phyloP scores from a whole-genome alignment of 2,113 vertebrate species.

The Todiramphus saurophagus region DNA sequence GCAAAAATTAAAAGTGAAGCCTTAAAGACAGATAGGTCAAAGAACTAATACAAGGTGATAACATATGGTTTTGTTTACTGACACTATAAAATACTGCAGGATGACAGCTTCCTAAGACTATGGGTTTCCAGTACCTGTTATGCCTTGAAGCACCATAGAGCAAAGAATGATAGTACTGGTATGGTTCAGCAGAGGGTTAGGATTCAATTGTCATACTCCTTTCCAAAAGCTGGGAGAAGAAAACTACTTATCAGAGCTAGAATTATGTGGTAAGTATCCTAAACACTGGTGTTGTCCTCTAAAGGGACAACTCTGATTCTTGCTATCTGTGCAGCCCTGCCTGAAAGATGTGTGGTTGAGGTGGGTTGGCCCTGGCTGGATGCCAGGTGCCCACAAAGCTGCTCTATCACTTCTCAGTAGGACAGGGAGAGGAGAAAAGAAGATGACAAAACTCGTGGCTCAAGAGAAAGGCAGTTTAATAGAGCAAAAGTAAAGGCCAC shows the following conservation, averaged over 20 bases:
- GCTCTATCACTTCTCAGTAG: background rate
- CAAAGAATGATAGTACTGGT: background rate
- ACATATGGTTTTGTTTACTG: background rate
- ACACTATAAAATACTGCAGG: background rate
- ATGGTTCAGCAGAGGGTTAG: background rate
- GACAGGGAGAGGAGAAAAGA: no score
- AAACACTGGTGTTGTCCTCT: rapidly evolving
- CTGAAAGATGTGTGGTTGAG: background rate
- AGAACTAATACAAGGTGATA: background rate
- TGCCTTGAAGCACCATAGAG: background rate
- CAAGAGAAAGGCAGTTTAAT: background rate
- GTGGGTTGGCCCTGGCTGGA: background rate
- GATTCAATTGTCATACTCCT: background rate
- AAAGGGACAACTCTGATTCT: background rate
- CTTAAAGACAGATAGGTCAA: background rate
- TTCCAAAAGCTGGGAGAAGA: background rate
- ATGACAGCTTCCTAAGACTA: background rate
- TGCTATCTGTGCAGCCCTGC: background rate
- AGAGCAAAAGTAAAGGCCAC: background rate
- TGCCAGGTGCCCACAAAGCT: background rate
- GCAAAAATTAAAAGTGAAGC: background rate
- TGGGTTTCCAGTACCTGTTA: background rate
- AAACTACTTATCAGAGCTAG: background rate
- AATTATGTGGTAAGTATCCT: background rate
- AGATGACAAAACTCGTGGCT: background rate